Evolutionary conservation across 2,113 vertebrate genomes (phyloP).

Genomic region (Amia ocellicauda): DNA sequence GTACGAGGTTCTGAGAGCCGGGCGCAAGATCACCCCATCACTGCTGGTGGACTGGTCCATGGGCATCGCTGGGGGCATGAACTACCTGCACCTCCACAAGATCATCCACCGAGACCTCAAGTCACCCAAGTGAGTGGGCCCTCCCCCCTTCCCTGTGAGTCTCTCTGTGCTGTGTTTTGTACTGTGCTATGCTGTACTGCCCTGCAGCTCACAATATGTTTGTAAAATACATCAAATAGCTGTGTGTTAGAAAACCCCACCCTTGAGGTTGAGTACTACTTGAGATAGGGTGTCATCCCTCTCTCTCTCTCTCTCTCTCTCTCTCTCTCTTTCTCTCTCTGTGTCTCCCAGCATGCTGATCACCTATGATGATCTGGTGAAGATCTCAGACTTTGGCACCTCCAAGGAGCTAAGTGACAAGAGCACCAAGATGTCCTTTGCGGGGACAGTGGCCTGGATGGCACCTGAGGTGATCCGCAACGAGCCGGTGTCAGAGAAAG

Average conservation of each 20-base stretch:
- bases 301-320: slow-evolving; percentile 11
- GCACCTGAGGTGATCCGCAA: slow-evolving; percentile 96
- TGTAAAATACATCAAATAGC: too few species aligned
- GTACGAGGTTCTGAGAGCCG: slow-evolving; percentile 96
- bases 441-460: slow-evolving; percentile 98
- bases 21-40: slow-evolving; percentile 88
- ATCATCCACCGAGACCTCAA: slow-evolving; percentile 98
- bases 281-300: background rate
- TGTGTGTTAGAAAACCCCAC: too few species aligned
- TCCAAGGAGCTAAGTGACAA: slow-evolving; percentile 97
- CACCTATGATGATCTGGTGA: slow-evolving; percentile 95
- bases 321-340: background rate
- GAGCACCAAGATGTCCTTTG: slow-evolving; percentile 99
- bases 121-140: slow-evolving; percentile 83
- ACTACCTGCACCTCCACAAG: slow-evolving; percentile 97
- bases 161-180: background rate
- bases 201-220: too few species aligned
- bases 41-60: slow-evolving; percentile 97
- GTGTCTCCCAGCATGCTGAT: slow-evolving; percentile 83
- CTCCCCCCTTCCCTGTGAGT: background rate
- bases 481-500: slow-evolving; percentile 96
- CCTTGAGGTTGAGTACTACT: too few species aligned
- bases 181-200: background rate
- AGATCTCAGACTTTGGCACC: slow-evolving; percentile 98
- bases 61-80: slow-evolving; percentile 97